Conservation (phyloP, 2,797 vertebrate genomes). For the Allobates femoralis region DNA sequence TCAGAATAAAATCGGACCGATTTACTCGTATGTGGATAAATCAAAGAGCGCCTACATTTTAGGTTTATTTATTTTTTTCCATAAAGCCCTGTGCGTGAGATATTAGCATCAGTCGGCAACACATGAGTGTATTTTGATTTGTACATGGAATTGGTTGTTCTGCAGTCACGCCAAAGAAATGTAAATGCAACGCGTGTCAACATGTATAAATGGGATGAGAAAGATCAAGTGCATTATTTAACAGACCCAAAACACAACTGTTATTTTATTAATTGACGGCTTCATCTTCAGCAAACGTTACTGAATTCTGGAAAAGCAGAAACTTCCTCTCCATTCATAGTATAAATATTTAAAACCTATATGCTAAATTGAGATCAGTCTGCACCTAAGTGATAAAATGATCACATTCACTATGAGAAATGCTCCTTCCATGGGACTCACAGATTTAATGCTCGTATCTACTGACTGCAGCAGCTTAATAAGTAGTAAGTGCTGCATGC, state of each 20-base stretch:
- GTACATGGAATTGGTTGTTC: slow-evolving; percentile 2
- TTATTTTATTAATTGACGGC: slow-evolving; percentile 39
- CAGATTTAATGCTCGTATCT: not conserved
- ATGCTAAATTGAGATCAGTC: slow-evolving; percentile 11
- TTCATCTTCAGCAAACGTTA: not conserved
- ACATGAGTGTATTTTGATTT: not conserved
- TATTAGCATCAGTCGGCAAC: not conserved
- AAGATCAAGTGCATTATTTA: slow-evolving; percentile 1
- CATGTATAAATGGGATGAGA: not conserved
- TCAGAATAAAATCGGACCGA: too few relatives aligned
- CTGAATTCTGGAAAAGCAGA: slow-evolving; percentile 1
- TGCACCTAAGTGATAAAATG: not conserved
- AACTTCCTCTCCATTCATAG: slow-evolving; percentile 2
- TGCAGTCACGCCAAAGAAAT: not conserved
- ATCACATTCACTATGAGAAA: slow-evolving; percentile 8
- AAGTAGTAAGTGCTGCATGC: not conserved
- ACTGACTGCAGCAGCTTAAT: not conserved
- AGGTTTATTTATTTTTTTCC: not conserved
- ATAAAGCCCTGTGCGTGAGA: not conserved
- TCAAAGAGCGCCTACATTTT: not conserved
- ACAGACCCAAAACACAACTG: slow-evolving; percentile 13
- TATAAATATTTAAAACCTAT: slow-evolving; percentile 25
- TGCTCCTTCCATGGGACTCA: not conserved
- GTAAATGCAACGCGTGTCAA: not conserved
- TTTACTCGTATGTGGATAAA: too few relatives aligned